Conservation (phyloP, 2,888 invertebrate genomes). For the Molanna angustata region DNA sequence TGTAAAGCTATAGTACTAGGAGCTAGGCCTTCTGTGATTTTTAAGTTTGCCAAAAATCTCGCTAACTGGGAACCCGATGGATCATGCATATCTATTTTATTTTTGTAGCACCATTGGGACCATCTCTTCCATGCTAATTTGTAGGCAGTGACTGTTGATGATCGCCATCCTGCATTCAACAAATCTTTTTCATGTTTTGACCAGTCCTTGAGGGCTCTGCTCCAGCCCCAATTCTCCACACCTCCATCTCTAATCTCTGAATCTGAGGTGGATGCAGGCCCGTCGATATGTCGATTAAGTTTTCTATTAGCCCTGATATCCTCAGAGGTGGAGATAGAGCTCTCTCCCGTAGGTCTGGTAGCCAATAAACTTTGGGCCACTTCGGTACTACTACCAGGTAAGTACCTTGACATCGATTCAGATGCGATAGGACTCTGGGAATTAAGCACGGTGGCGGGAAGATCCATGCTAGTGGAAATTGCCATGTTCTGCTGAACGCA, state of each 20-base stretch:
- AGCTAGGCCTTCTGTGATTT: neutral
- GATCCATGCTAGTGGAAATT: slow-evolving; percentile 34
- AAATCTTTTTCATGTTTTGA: neutral
- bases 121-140: slow-evolving; percentile 1
- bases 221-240: slow-evolving; percentile 36
- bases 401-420: slow-evolving; percentile 31
- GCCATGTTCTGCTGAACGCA: slow-evolving; percentile 35
- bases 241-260: slow-evolving; percentile 33
- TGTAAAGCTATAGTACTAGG: slow-evolving; percentile 1
- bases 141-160: neutral
- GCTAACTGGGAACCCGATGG: neutral
- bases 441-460: slow-evolving; percentile 37
- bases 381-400: slow-evolving; percentile 35
- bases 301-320: slow-evolving; percentile 1
- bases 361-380: slow-evolving; percentile 35
- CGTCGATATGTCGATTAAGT: slow-evolving; percentile 11
- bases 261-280: slow-evolving; percentile 29
- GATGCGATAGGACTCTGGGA: slow-evolving; percentile 32
- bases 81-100: neutral
- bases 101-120: neutral
- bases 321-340: slow-evolving; percentile 19
- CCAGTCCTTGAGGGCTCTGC: slow-evolving; percentile 30
- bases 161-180: slow-evolving; percentile 2
- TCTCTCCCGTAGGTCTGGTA: slow-evolving; percentile 29
- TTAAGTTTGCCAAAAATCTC: slow-evolving; percentile 1